These are phyloP conservation scores for Acanthurus lineatus DNA, from an alignment of 2,797 vertebrate species.

Conservation along the genomic window DNA sequence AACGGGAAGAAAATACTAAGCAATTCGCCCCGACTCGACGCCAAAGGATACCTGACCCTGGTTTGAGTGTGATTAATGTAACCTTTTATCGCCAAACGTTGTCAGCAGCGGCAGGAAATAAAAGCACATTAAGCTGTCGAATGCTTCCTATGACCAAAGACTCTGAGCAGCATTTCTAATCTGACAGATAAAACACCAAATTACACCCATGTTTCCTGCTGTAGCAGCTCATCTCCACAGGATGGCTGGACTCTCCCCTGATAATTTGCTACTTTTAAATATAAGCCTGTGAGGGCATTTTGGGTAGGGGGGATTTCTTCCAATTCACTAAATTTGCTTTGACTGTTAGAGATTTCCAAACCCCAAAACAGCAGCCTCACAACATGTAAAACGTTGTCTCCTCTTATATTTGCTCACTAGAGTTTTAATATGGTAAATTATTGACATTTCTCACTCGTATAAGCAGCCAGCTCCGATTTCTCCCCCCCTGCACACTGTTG, in stretches of 20 bases:
- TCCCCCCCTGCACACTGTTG: conserved; percentile 13
- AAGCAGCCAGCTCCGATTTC: conserved; percentile 29
- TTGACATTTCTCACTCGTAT: conserved; percentile 30
- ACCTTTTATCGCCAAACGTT: conserved; percentile 38
- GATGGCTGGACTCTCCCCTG: conserved; percentile 49
- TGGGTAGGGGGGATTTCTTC: conserved; percentile 51
- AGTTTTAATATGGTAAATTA: conserved; percentile 35
- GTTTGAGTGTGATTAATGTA: conserved; percentile 39
- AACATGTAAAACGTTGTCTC: conserved; percentile 40
- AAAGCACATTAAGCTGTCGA: conserved; percentile 64
- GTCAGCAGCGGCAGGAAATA: conserved; percentile 61
- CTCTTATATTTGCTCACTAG: conserved; percentile 1
- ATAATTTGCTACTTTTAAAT: conserved; percentile 64
- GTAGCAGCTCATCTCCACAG: conserved; percentile 32
- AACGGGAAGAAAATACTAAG: conserved; percentile 20
- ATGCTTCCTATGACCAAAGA: conserved; percentile 45
- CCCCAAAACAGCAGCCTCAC: conserved; percentile 47
- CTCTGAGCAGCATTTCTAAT: conserved; percentile 51
- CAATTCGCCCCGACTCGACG: conserved; percentile 22
- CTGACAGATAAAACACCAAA: conserved; percentile 65
- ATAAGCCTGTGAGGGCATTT: conserved; percentile 50
- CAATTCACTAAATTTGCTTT: conserved; percentile 63
- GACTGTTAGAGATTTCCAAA: conserved; percentile 34
- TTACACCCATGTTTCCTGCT: conserved; percentile 55
- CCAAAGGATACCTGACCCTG: conserved; percentile 35